Evolutionary conservation across 2,113 vertebrate species (phyloP).

Genomic region (Setophaga kirtlandii): DNA sequence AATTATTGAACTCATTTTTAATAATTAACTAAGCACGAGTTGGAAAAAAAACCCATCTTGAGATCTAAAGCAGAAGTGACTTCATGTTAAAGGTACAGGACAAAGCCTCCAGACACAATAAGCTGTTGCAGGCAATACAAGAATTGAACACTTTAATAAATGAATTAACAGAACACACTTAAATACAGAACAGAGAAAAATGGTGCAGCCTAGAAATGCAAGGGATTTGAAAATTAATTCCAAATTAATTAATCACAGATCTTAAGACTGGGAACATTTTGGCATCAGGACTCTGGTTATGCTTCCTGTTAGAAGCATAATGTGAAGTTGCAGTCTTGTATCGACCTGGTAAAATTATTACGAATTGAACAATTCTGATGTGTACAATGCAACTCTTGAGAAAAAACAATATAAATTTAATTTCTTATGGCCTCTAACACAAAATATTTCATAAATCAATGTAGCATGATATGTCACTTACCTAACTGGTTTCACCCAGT

Average conservation of each 20-base stretch:
- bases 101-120: neutral
- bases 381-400: neutral
- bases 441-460: neutral
- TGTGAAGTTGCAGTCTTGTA: neutral
- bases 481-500: neutral
- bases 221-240: neutral
- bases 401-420: neutral
- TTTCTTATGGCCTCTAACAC: neutral
- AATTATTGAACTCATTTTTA: conserved; percentile 62
- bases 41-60: neutral
- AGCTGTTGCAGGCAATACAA: neutral
- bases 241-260: neutral
- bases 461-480: neutral
- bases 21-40: conserved; percentile 41
- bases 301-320: neutral
- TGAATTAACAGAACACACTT: neutral
- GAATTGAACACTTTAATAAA: neutral
- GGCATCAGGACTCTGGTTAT: neutral
- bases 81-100: neutral
- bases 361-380: neutral
- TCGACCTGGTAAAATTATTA: neutral
- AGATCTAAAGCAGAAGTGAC: conserved; percentile 19
- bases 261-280: neutral
- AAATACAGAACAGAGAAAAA: neutral
- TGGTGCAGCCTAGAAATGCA: neutral